Percentiles rank a stretch among this genome's conserved stretches.
Evolutionary conservation across 2,113 vertebrate species (phyloP).

Genomic region (Thomomys bottae): DNA sequence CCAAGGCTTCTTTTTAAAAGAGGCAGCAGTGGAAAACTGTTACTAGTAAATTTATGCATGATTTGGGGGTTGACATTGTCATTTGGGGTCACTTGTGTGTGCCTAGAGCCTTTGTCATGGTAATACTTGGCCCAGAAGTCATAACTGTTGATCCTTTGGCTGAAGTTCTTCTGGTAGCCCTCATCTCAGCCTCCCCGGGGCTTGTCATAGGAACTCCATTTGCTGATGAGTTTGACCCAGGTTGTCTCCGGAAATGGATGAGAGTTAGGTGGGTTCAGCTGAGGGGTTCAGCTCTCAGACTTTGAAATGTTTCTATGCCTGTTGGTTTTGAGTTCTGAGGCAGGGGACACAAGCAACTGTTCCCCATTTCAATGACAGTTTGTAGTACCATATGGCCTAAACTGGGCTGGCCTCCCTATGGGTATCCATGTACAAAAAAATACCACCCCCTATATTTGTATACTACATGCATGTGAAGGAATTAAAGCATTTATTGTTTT

Average conservation of each 20-base stretch:
- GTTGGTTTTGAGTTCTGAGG: not conserved
- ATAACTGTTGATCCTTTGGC: conserved; percentile 5
- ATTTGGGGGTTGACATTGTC: conserved; percentile 5
- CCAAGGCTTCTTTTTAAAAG: not conserved
- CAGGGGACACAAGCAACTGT: not conserved
- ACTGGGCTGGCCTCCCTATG: not conserved
- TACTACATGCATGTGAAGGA: conserved; percentile 46
- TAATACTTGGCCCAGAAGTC: conserved; percentile 41
- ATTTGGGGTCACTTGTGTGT: not conserved
- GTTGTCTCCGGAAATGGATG: not conserved
- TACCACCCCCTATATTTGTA: not conserved
- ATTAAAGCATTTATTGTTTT: conserved; percentile 41
- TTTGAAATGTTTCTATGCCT: not conserved
- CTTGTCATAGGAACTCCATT: conserved; percentile 38
- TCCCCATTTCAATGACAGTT: conserved; percentile 4
- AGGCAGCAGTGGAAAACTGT: not conserved
- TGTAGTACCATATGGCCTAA: not conserved
- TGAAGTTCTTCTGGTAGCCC: conserved; percentile 21
- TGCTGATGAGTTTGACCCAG: conserved; percentile 55
- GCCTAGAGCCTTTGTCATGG: conserved; percentile 45
- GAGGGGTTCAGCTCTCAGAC: not conserved
- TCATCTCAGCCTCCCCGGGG: not conserved
- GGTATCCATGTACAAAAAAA: too few relatives aligned
- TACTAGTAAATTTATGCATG: not conserved
- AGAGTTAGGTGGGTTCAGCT: not conserved